phyloP scores from a whole-genome alignment of 2,888 invertebrate species.

The Ligdia adustata region DNA sequence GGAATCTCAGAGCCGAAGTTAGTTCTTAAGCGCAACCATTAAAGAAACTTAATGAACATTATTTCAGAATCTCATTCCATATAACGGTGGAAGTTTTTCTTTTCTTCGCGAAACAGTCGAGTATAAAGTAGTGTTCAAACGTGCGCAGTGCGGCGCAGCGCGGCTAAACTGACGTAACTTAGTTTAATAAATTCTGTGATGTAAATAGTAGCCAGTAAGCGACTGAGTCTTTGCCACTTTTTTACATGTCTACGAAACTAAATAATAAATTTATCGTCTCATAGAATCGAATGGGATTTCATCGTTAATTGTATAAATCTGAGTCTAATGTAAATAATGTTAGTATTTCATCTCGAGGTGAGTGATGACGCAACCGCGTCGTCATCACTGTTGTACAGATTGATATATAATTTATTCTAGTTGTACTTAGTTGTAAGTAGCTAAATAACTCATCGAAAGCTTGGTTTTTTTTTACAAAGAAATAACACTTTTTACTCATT shows the following conservation, averaged over 20 bases:
- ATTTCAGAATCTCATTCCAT: slow-evolving; percentile 29
- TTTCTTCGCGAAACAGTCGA: slow-evolving; percentile 23
- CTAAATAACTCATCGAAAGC: no score
- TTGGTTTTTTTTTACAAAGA: no score
- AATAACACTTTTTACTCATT: no score
- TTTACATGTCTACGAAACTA: slow-evolving; percentile 77
- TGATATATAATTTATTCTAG: slow-evolving; percentile 6
- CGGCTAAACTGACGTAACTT: slow-evolving; percentile 1
- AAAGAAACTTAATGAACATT: slow-evolving; percentile 24
- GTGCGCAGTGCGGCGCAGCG: neutral
- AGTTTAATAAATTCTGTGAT: slow-evolving; percentile 53
- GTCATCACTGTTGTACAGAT: slow-evolving; percentile 10
- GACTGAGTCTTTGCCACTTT: slow-evolving; percentile 82
- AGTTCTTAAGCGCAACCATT: slow-evolving; percentile 22
- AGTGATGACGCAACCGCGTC: no score
- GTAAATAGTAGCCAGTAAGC: slow-evolving; percentile 77
- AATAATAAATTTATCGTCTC: slow-evolving; percentile 50
- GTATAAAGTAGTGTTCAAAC: slow-evolving; percentile 15
- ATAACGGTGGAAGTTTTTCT: slow-evolving; percentile 28
- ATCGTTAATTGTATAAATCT: slow-evolving; percentile 60
- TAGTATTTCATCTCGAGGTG: slow-evolving; percentile 65
- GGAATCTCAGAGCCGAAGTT: no score
- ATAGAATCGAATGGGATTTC: slow-evolving; percentile 57
- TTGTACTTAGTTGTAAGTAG: slow-evolving; percentile 5
- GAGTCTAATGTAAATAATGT: slow-evolving; percentile 69